phyloP scores from a whole-genome alignment of 2,888 invertebrate genomes.

The Auanema freiburgensis region DNA sequence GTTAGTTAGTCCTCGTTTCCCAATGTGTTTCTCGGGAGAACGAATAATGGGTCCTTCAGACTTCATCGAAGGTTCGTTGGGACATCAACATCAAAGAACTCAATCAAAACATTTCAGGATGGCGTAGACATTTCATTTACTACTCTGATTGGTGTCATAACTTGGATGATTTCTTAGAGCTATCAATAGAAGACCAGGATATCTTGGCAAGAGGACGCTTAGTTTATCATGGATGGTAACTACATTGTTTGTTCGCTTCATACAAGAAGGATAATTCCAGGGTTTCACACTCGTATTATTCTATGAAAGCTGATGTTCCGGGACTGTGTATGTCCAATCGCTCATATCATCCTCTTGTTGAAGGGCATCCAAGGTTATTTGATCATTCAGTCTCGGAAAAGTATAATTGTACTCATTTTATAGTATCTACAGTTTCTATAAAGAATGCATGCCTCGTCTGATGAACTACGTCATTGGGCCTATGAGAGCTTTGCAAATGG shows the following conservation, averaged over 20 bases:
- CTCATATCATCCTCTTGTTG: conserved; percentile 35
- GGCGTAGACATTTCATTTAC: conserved; percentile 35
- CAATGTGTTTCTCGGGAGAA: conserved; percentile 35
- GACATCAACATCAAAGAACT: conserved; percentile 1
- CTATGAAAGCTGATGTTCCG: conserved; percentile 26
- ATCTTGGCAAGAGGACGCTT: conserved; percentile 34
- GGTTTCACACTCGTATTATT: conserved; percentile 42
- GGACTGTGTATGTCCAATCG: conserved; percentile 48
- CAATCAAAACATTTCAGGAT: conserved; percentile 20
- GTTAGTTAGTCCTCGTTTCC: conserved; percentile 40
- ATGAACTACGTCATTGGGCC: conserved; percentile 40
- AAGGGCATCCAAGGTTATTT: conserved; percentile 27
- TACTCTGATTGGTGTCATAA: conserved; percentile 42
- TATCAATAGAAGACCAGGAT: conserved; percentile 35
- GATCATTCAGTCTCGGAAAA: not conserved
- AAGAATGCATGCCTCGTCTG: conserved; percentile 40
- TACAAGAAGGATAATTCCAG: conserved; percentile 10
- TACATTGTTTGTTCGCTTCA: not conserved
- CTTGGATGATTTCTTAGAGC: conserved; percentile 32
- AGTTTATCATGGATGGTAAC: conserved; percentile 36
- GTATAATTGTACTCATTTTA: not conserved
- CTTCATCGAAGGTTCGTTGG: conserved; percentile 34
- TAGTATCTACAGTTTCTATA: conserved; percentile 41
- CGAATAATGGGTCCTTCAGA: conserved; percentile 31
- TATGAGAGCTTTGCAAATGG: conserved; percentile 37